A percentile compares a stretch with the other conserved stretches of the same genome.
Conservation (phyloP, 2,113 vertebrate genomes). For the Puffinus mauretanicus region DNA sequence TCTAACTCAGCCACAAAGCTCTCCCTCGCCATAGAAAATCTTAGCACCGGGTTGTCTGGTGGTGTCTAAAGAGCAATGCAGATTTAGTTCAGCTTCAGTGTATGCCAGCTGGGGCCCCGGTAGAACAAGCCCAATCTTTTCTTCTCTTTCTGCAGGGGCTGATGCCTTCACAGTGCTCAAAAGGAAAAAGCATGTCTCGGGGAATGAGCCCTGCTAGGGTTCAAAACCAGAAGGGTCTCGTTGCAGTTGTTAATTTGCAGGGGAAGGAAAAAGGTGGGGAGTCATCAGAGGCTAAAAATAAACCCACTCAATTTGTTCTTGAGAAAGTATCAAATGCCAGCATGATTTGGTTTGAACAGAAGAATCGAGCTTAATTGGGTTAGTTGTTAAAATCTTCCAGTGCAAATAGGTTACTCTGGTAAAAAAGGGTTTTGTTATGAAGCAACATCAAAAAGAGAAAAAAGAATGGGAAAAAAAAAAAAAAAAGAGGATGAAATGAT, state of each 20-base stretch:
- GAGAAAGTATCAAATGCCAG: background rate
- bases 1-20: conserved; percentile 23
- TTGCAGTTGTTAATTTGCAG: conserved; percentile 15
- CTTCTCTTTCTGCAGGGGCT: background rate
- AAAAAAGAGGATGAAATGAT: background rate
- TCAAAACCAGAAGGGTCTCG: background rate
- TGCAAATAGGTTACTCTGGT: conserved; percentile 43
- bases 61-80: conserved; percentile 18
- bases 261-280: background rate
- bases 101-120: conserved; percentile 52
- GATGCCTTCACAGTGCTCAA: background rate
- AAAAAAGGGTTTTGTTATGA: conserved; percentile 44
- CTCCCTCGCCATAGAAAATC: background rate
- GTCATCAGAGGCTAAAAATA: conserved; percentile 33
- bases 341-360: conserved; percentile 18
- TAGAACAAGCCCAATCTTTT: conserved; percentile 37
- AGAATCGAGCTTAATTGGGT: conserved; percentile 55
- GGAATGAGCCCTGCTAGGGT: background rate
- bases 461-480: background rate
- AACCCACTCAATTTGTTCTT: background rate
- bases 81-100: conserved; percentile 51
- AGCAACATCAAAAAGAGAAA: conserved; percentile 3
- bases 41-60: conserved; percentile 6
- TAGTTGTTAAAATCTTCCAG: conserved; percentile 53
- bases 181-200: background rate